A percentile compares a stretch with the other conserved stretches of the same genome.
These are phyloP conservation scores for Trichonephila clavipes DNA, from an alignment of 1,140 invertebrate species.

Conservation along the genomic window DNA sequence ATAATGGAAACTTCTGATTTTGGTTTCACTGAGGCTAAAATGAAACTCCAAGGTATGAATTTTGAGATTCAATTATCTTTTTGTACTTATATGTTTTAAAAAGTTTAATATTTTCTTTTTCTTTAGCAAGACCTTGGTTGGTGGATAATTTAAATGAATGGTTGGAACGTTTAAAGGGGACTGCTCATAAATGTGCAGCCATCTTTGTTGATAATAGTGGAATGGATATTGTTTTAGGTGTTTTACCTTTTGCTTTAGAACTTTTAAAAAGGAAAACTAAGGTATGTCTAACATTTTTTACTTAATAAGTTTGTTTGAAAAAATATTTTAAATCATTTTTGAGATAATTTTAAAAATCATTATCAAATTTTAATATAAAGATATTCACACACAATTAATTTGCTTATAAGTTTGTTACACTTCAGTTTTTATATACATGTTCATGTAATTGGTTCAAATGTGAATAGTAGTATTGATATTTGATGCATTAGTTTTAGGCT, in stretches of 20 bases:
- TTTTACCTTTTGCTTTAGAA: constrained; percentile 94
- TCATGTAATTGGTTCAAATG: no score
- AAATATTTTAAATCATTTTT: no score
- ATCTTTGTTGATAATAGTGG: constrained; percentile 99
- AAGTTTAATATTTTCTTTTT: not conserved
- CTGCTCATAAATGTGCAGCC: constrained; percentile 90
- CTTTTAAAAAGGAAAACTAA: constrained; percentile 90
- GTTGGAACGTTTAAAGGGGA: constrained; percentile 86
- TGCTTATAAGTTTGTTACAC: no score
- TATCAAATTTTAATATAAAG: no score
- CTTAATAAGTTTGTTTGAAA: no score
- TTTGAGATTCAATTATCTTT: not conserved
- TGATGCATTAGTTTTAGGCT: no score
- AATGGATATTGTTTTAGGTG: constrained; percentile 94
- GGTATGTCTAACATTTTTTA: constrained; percentile 82
- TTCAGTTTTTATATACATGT: no score
- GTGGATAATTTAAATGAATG: constrained; percentile 92
- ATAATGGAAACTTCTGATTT: constrained; percentile 90
- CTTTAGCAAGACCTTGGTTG: constrained; percentile 92
- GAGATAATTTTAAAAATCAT: no score
- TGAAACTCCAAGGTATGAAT: constrained; percentile 85
- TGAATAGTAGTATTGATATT: no score
- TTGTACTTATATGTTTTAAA: not conserved
- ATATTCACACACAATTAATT: no score
- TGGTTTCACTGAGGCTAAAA: constrained; percentile 90